Evolutionary conservation across 2,797 vertebrate genomes (phyloP).

Genomic region (Odontamblyopus rebecca): DNA sequence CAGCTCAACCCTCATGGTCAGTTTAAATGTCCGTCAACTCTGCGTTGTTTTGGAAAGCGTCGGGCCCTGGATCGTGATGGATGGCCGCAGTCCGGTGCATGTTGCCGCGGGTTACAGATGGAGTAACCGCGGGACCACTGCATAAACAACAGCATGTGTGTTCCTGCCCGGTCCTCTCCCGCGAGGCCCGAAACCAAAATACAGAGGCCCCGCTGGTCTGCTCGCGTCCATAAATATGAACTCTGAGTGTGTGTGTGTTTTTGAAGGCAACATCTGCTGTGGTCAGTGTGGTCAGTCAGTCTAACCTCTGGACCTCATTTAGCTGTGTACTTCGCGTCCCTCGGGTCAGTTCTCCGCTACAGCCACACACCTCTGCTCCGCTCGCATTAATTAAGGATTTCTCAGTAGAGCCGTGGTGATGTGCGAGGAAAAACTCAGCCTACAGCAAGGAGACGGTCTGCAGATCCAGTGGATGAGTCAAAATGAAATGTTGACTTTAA

Average conservation of each 20-base stretch:
- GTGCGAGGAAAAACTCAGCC: conserved; percentile 33
- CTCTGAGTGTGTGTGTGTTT: conserved; percentile 33
- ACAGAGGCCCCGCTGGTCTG: conserved; percentile 26
- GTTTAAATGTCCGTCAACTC: background rate
- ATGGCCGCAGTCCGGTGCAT: background rate
- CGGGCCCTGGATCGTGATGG: background rate
- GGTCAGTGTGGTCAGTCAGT: conserved; percentile 50
- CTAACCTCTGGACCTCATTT: conserved; percentile 51
- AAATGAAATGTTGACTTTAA: no score
- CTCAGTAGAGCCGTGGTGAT: conserved; percentile 35
- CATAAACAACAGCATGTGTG: conserved; percentile 68
- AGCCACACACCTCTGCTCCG: conserved; percentile 44
- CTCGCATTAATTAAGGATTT: conserved; percentile 51
- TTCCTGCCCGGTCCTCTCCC: conserved; percentile 51
- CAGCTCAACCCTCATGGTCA: background rate
- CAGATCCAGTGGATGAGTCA: background rate
- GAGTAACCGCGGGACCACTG: conserved; percentile 51
- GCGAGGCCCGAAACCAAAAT: conserved; percentile 51
- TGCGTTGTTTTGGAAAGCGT: conserved; percentile 2
- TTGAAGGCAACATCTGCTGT: conserved; percentile 52
- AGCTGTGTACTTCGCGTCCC: conserved; percentile 38
- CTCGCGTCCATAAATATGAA: conserved; percentile 35
- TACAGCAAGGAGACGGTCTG: conserved; percentile 17
- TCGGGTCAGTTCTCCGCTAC: conserved; percentile 31
- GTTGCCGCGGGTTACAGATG: conserved; percentile 20